A percentile compares a stretch with the other conserved stretches of the same genome.
Conservation (phyloP, 2,797 vertebrate genomes). For the Poeciliopsis presidionis region DNA sequence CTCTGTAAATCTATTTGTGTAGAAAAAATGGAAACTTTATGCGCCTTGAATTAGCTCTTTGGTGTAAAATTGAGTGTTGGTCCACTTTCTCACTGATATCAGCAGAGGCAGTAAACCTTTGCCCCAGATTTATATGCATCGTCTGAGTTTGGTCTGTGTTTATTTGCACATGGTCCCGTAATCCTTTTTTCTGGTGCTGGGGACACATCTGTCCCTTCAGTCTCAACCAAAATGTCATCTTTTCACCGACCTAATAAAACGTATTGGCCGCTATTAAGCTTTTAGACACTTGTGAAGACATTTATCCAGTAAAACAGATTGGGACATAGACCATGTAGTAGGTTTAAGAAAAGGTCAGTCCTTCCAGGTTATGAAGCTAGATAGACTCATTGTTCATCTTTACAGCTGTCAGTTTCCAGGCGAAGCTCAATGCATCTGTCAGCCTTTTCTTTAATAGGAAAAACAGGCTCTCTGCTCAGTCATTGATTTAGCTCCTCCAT, state of each 20-base stretch:
- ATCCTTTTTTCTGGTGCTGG: slow-evolving; percentile 37
- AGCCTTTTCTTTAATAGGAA: slow-evolving; percentile 74
- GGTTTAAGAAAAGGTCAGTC: slow-evolving; percentile 47
- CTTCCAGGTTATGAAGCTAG: slow-evolving; percentile 54
- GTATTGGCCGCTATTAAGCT: slow-evolving; percentile 39
- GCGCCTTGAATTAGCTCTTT: slow-evolving; percentile 41
- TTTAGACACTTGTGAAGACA: slow-evolving; percentile 48
- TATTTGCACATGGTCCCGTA: slow-evolving; percentile 45
- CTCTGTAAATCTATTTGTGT: slow-evolving; percentile 39
- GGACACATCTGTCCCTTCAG: slow-evolving; percentile 14
- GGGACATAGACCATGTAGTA: neutral
- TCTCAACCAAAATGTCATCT: slow-evolving; percentile 43
- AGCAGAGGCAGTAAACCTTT: slow-evolving; percentile 38
- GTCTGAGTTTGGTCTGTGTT: slow-evolving; percentile 41
- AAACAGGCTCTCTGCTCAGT: slow-evolving; percentile 45
- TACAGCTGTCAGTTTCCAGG: slow-evolving; percentile 74
- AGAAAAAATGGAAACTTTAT: slow-evolving; percentile 30
- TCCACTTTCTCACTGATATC: slow-evolving; percentile 23
- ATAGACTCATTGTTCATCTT: slow-evolving; percentile 75
- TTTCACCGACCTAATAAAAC: slow-evolving; percentile 64
- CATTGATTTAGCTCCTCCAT: slow-evolving; percentile 63
- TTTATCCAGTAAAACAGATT: slow-evolving; percentile 16
- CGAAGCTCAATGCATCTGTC: slow-evolving; percentile 46
- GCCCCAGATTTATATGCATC: slow-evolving; percentile 38
- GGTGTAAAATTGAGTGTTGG: slow-evolving; percentile 8